phyloP scores from a whole-genome alignment of 2,113 vertebrate genomes.

The Spea multiplicata region DNA sequence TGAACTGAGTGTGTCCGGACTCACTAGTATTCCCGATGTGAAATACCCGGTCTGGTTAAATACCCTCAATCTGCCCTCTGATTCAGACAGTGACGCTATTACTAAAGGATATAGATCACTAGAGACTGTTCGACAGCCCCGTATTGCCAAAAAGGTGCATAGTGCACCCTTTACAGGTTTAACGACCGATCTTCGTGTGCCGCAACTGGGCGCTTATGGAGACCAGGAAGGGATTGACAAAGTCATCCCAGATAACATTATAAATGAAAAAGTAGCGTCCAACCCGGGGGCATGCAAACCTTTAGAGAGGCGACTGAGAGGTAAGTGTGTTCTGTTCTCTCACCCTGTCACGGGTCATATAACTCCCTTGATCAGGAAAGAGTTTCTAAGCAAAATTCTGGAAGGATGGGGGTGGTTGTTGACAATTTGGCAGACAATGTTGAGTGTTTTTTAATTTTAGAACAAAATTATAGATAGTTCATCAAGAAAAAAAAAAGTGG shows the following conservation, averaged over 20 bases:
- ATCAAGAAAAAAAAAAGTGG: too few relatives aligned
- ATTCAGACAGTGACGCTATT: constrained; percentile 28
- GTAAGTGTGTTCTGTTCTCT: not conserved
- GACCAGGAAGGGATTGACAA: constrained; percentile 44
- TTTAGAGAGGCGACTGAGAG: not conserved
- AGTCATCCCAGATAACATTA: constrained; percentile 3
- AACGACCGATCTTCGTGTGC: constrained; percentile 38
- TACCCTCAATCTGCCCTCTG: constrained; percentile 53
- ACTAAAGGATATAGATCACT: not conserved
- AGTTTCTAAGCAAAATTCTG: too few relatives aligned
- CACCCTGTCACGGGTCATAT: not conserved
- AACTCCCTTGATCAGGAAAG: not conserved
- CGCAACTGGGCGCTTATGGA: not conserved
- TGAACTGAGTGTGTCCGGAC: constrained; percentile 68
- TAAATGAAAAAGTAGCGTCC: not conserved
- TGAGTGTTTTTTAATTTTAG: too few relatives aligned
- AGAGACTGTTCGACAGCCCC: constrained; percentile 15
- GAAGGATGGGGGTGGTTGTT: too few relatives aligned
- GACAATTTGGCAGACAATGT: too few relatives aligned
- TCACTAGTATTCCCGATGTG: constrained; percentile 70
- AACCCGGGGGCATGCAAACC: not conserved
- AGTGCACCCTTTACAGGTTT: constrained; percentile 41
- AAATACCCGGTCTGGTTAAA: constrained; percentile 71
- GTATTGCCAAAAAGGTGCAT: constrained; percentile 37
- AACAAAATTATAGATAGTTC: too few relatives aligned